These are phyloP conservation scores for Pagetopsis macropterus DNA, from an alignment of 2,797 vertebrate species.

Conservation along the genomic window DNA sequence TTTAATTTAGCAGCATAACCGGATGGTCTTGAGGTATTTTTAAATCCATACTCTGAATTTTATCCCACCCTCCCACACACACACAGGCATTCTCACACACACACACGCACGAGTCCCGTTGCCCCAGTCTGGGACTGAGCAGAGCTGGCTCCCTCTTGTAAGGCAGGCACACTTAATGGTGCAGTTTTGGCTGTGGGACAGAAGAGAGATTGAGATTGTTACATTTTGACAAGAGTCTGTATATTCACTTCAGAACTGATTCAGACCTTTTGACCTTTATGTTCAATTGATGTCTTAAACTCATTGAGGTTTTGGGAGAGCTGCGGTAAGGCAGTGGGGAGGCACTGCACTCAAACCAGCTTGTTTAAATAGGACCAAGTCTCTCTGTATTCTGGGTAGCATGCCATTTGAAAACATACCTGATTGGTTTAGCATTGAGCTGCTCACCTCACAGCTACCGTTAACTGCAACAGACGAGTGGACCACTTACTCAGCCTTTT, in stretches of 20 bases:
- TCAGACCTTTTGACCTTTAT: not conserved
- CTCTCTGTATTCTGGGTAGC: not conserved
- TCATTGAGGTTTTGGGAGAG: not conserved
- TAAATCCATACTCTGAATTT: slow-evolving; percentile 80
- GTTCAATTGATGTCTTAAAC: not conserved
- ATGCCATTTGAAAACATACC: not conserved
- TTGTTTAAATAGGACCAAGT: not conserved
- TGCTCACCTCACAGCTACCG: not conserved
- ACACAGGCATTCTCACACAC: slow-evolving; percentile 23
- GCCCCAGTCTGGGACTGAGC: slow-evolving; percentile 69
- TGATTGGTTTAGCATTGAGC: not conserved
- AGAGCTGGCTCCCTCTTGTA: slow-evolving; percentile 79
- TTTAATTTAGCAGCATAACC: slow-evolving; percentile 92
- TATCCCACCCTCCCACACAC: not conserved
- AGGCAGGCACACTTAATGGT: slow-evolving; percentile 91
- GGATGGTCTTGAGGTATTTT: slow-evolving; percentile 96
- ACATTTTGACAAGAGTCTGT: slow-evolving; percentile 2
- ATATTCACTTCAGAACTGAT: slow-evolving; percentile 1
- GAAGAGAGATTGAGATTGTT: slow-evolving; percentile 37
- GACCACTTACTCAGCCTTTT: not conserved
- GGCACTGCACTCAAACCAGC: not conserved
- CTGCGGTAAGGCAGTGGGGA: not conserved
- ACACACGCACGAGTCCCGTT: slow-evolving; percentile 58
- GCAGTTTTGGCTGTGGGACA: slow-evolving; percentile 92
- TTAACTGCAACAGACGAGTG: too few species aligned